phyloP scores from a whole-genome alignment of 1,140 invertebrate species.

The Armadillidium nasatum region DNA sequence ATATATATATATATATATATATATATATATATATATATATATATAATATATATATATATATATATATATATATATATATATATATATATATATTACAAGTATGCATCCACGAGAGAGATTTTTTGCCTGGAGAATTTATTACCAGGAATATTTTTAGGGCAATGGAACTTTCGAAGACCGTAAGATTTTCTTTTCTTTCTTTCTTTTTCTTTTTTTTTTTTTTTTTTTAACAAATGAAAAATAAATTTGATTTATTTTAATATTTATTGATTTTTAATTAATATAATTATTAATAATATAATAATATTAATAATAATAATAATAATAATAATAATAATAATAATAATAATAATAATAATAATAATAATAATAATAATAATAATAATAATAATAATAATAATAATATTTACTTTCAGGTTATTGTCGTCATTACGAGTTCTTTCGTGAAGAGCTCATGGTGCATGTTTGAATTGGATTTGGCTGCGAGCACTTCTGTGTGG shows the following conservation, averaged over 20 bases:
- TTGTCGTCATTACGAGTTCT: conserved; percentile 28
- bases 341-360: background rate
- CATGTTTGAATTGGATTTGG: conserved; percentile 37
- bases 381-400: background rate
- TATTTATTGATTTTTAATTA: background rate
- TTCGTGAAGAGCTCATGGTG: conserved; percentile 37
- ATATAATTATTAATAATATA: background rate
- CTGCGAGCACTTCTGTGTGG: conserved; percentile 30
- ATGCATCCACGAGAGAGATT: conserved; percentile 39
- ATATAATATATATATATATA: too few relatives aligned
- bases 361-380: too few relatives aligned
- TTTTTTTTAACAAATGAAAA: too few relatives aligned
- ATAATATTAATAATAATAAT: background rate
- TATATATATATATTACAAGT: conserved; percentile 34
- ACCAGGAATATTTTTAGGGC: conserved; percentile 30
- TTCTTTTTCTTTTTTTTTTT: too few relatives aligned
- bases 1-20: too few relatives aligned
- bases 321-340: background rate
- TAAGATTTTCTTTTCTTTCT: too few relatives aligned
- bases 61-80: too few relatives aligned
- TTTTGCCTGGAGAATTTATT: conserved; percentile 33
- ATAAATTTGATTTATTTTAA: background rate
- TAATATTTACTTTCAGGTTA: conserved; percentile 1
- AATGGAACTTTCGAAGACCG: conserved; percentile 30
- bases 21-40: too few relatives aligned